Evolutionary conservation across 1,140 invertebrate genomes (phyloP).

Genomic region (Rhynchophorus ferrugineus): DNA sequence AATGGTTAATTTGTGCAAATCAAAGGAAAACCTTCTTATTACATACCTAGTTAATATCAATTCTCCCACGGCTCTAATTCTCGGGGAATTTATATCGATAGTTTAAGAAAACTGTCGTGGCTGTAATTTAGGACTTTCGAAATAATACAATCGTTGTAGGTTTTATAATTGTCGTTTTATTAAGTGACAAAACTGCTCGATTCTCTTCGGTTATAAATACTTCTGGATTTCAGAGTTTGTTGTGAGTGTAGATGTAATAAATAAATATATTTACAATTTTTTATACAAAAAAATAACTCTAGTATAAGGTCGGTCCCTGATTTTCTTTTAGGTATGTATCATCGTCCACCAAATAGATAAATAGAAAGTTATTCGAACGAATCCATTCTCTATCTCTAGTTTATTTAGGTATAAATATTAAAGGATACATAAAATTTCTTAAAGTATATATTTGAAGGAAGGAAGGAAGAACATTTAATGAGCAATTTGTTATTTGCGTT

Average conservation of each 20-base stretch:
- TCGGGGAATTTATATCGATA: conserved; percentile 2
- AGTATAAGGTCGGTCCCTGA: conserved; percentile 30
- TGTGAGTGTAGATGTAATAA: conserved; percentile 43
- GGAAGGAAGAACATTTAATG: too few species aligned
- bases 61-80: conserved; percentile 14
- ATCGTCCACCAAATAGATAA: too few species aligned
- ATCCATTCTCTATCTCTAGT: too few species aligned
- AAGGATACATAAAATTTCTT: too few species aligned
- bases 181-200: conserved; percentile 33
- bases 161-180: conserved; percentile 33
- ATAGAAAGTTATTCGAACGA: conserved; percentile 18
- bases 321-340: conserved; percentile 23
- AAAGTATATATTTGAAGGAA: too few species aligned
- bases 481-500: too few species aligned
- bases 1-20: conserved; percentile 25
- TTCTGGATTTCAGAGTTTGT: conserved; percentile 35
- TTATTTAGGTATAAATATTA: too few species aligned
- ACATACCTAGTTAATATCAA: conserved; percentile 31
- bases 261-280: conserved; percentile 42
- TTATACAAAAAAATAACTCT: conserved; percentile 39
- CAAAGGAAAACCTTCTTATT: conserved; percentile 25
- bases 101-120: conserved; percentile 17
- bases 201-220: conserved; percentile 31
- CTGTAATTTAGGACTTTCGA: too few species aligned
- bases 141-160: conserved; percentile 18